phyloP scores from a whole-genome alignment of 2,113 vertebrate species.

The Thryonomys swinderianus region DNA sequence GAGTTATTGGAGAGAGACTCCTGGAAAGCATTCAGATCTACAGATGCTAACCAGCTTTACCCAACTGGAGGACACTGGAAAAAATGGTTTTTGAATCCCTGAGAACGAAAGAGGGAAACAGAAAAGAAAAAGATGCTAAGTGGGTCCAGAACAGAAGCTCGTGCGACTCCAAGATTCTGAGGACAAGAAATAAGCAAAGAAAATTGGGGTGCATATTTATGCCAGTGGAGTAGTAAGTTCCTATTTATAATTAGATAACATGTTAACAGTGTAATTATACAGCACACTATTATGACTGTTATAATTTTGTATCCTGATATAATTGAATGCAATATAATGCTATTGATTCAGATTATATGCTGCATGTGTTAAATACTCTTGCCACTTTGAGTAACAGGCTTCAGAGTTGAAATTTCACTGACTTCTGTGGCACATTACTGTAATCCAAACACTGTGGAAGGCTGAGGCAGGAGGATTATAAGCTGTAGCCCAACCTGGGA shows the following conservation, averaged over 20 bases:
- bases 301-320: background rate
- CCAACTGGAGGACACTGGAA: background rate
- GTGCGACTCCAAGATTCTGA: background rate
- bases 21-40: background rate
- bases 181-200: background rate
- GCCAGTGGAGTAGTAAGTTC: background rate
- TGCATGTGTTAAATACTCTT: background rate
- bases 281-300: background rate
- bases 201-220: background rate
- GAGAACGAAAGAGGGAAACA: background rate
- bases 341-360: background rate
- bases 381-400: background rate
- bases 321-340: background rate
- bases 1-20: background rate
- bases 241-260: background rate
- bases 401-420: background rate
- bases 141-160: background rate
- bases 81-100: constrained; percentile 1
- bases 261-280: background rate
- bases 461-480: background rate
- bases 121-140: background rate
- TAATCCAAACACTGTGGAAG: background rate
- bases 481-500: background rate
- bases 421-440: background rate
- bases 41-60: background rate